Base-by-base conservation (phyloP, 2,888 invertebrate species). In the Tinea semifulvella region DNA sequence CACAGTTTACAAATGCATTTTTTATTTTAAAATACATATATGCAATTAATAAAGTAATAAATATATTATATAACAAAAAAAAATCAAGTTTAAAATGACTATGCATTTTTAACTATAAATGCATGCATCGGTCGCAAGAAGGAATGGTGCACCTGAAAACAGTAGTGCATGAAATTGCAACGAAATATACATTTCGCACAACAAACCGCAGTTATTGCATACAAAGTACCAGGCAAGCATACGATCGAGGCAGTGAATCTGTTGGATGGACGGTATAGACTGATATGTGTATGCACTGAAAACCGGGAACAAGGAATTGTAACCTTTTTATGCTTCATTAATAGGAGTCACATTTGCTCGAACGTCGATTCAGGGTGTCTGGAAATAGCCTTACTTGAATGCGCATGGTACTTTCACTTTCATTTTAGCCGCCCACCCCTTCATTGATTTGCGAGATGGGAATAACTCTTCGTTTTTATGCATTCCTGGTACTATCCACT, bases 321-420 rank as follows among this genome's bases (percentile, higher is more conserved):
- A 31, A 14, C 13, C 31, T 13, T 31, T n/a, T n/a, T 31, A 31
- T 31, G 11, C 31, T 31, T 14, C 13, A 31, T 14, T 2, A 2
- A 31, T 31, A 31, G 31, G 31, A 13, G 11, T 31, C 31, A 31
- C n/a, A 31, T 31, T 31, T 31, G 31, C 14, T 11, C 31, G 13
- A 11, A 14, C 6, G 14, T 6, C 2, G 13, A 6, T 6, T 13
- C 10, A 36, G 36, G 16, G 17, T 18, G 18, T 6, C 36, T 36
- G 16, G 18, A 36, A 17, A 18, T 36, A 18, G 16, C 16, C 10
- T 7, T 18, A 18, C 17, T 18, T 36, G 36, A 36, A 36, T 36
- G 36, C 36, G 36, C 36, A 36, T 36, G 36, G 36, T 36, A 36
- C 36, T 36, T 18, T 36, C 36, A 36, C 36, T 36, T 36, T 36